A percentile compares a stretch with the other conserved stretches of the same genome.
Evolutionary conservation across 2,113 vertebrate species (phyloP).

Genomic region (Lagopus leucura): DNA sequence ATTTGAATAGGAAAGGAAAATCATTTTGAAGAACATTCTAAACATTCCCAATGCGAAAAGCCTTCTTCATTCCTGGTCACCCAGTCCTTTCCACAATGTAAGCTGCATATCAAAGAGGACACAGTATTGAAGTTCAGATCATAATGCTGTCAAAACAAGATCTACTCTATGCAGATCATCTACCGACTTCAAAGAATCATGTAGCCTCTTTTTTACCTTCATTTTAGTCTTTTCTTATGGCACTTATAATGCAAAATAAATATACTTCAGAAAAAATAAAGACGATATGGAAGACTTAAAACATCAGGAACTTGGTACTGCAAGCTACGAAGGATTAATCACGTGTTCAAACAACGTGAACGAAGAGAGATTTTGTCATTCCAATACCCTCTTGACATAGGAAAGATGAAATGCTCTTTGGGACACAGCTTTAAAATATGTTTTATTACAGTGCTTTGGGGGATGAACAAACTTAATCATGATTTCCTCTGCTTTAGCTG

Average conservation of each 20-base stretch:
- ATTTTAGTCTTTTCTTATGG: not conserved
- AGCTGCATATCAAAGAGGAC: not conserved
- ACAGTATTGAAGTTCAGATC: not conserved
- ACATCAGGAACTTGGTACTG: not conserved
- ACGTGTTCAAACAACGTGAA: accelerated
- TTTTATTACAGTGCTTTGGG: not conserved
- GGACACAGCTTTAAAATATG: not conserved
- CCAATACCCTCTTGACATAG: not conserved
- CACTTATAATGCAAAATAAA: not conserved
- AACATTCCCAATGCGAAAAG: not conserved
- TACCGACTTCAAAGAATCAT: not conserved
- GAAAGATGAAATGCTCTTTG: not conserved
- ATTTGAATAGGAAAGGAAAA: not conserved
- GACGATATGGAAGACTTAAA: not conserved
- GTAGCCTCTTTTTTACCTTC: not conserved
- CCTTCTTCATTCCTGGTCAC: not conserved
- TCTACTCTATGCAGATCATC: not conserved
- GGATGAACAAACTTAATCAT: accelerated
- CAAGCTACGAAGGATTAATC: not conserved
- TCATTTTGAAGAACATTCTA: not conserved
- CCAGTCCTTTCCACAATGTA: not conserved
- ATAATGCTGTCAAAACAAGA: not conserved
- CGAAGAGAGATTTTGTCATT: not conserved
- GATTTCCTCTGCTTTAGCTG: not conserved
- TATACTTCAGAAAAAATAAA: not conserved